phyloP scores from a whole-genome alignment of 2,113 vertebrate genomes.

The Kryptolebias marmoratus region DNA sequence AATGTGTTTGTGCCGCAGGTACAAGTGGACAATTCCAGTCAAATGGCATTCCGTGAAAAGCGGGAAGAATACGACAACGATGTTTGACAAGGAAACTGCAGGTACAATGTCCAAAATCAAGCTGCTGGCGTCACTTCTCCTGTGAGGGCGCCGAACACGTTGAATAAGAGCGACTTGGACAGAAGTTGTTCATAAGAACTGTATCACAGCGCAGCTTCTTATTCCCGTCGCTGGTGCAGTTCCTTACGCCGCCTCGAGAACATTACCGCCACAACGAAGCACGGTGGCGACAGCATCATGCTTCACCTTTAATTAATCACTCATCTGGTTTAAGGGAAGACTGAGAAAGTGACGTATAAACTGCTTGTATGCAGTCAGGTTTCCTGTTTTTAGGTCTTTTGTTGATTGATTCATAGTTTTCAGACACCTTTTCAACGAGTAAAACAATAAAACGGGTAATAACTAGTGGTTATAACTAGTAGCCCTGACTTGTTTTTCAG shows the following conservation, averaged over 20 bases:
- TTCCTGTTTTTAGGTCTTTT: neutral
- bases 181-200: too few relatives aligned
- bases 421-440: neutral
- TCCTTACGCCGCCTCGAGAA: too few relatives aligned
- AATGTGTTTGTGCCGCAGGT: constrained; percentile 79
- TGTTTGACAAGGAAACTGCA: constrained; percentile 79
- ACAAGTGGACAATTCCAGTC: constrained; percentile 94
- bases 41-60: constrained; percentile 75
- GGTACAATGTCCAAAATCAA: constrained; percentile 72
- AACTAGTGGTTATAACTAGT: too few relatives aligned
- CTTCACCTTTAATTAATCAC: too few relatives aligned
- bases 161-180: too few relatives aligned
- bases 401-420: neutral
- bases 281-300: too few relatives aligned
- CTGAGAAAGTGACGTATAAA: too few relatives aligned
- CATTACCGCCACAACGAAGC: too few relatives aligned
- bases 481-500: constrained; percentile 66
- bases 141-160: neutral
- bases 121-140: neutral
- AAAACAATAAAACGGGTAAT: neutral
- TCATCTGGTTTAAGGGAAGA: too few relatives aligned
- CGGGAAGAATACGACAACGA: neutral
- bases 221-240: too few relatives aligned
- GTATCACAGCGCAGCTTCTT: too few relatives aligned
- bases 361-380: too few relatives aligned